phyloP scores from a whole-genome alignment of 1,140 invertebrate species.

The Bombus confusus region DNA sequence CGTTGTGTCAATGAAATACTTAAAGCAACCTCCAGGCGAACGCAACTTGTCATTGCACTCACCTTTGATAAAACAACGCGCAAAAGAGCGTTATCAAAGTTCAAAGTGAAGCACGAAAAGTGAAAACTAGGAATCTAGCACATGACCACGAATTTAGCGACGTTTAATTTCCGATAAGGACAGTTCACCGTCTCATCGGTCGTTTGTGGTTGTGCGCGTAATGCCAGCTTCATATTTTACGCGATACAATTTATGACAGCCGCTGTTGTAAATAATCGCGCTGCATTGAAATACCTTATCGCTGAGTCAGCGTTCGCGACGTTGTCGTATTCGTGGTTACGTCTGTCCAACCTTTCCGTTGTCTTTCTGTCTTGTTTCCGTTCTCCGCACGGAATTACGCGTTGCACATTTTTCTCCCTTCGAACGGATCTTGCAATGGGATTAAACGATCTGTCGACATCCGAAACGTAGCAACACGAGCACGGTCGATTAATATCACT shows the following conservation, averaged over 20 bases:
- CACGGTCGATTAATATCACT: not conserved
- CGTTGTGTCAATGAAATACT: too few relatives aligned
- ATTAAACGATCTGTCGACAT: not conserved
- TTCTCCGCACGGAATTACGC: too few relatives aligned
- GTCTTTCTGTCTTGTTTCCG: not conserved
- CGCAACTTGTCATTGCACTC: too few relatives aligned
- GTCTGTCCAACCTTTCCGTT: not conserved
- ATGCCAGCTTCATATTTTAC: slow-evolving; percentile 6
- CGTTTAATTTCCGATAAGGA: slow-evolving; percentile 32
- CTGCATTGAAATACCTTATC: slow-evolving; percentile 54
- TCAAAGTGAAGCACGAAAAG: not conserved
- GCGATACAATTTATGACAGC: slow-evolving; percentile 25
- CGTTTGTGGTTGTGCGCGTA: not conserved
- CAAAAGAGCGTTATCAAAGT: not conserved
- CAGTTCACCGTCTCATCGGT: not conserved
- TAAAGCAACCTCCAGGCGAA: too few relatives aligned
- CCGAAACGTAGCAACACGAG: not conserved
- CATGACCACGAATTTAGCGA: not conserved
- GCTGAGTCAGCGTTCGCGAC: not conserved
- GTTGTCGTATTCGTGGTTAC: not conserved
- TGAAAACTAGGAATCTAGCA: not conserved
- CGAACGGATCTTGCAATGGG: not conserved
- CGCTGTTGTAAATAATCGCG: slow-evolving; percentile 39
- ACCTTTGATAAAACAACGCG: too few relatives aligned
- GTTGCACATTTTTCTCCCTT: not conserved